Base-by-base conservation (phyloP, 2,797 vertebrate genomes). In the Menidia menidia region DNA sequence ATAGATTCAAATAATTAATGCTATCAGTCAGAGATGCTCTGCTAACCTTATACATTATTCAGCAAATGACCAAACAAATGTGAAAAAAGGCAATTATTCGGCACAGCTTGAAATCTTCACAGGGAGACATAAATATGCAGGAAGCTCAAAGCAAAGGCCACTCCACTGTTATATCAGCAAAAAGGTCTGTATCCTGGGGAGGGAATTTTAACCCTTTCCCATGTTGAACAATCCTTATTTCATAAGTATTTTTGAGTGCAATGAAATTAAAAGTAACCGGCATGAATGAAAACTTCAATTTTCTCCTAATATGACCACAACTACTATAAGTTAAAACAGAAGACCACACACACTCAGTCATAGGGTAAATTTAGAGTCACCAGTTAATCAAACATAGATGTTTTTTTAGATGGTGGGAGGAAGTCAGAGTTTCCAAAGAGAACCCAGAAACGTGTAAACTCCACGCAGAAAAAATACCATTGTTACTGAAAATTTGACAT, bases 101-200 rank as follows among this genome's bases (percentile, higher is more conserved):
- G 52, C 60, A 61, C 39, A 59, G 30, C 44, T 68, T 47, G 41
- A 60, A 71, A 48, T 56, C 15, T 74, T 71, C 42, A n/a, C 33
- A 59, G 44, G 16, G 45, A 66, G 16, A 19, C 16, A 51, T 59
- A 65, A 50, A 55, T 66, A 64, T 47, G 13, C n/a, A 35, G 15
- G 15, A 15, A 51, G 41, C 35, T 33, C 43, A 45, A 60, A 44
- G 31, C 39, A 67, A 48, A 58, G 59, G 47, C n/a, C 43, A 31
- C 19, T 9, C 25, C 16, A 56, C 39, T 52, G n/a, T 10, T 48
- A 12, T 11, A 55, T 44, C 51, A 55, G 16, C 42, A 31, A 13
- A 35, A 60, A 47, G 31, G 50, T 51, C 50, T 51, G 50, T 11
- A 30, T 51, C 50, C 50, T 51, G 25, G 50, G 50, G 25, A 14